Percentiles rank a stretch among this genome's conserved stretches.
Conservation (phyloP, 2,797 vertebrate species). For the Acrossocheilus fasciatus region DNA sequence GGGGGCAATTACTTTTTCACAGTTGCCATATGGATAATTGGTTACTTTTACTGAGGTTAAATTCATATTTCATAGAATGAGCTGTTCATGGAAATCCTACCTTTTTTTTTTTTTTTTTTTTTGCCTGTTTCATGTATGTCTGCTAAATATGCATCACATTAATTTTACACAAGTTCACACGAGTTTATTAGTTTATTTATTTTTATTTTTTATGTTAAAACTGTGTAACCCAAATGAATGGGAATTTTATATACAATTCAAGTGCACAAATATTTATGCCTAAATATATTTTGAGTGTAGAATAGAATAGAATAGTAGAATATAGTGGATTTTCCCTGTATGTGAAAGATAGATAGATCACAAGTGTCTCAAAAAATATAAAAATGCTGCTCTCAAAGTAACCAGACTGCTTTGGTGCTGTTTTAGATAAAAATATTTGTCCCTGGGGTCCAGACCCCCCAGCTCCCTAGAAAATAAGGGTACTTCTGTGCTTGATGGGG, state of each 20-base stretch:
- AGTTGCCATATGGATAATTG: conserved; percentile 7
- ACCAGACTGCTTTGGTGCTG: not conserved
- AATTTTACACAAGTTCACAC: too few relatives aligned
- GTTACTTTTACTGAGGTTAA: not conserved
- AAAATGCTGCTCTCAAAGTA: not conserved
- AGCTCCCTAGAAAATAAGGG: not conserved
- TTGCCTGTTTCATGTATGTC: too few relatives aligned
- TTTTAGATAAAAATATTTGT: not conserved
- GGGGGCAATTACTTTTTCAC: not conserved
- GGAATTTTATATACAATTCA: too few relatives aligned
- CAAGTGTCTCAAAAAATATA: not conserved
- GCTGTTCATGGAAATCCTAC: not conserved
- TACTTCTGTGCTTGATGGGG: not conserved
- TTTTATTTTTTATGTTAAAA: not conserved
- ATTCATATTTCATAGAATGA: not conserved
- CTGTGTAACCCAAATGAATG: not conserved
- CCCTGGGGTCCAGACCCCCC: too few relatives aligned
- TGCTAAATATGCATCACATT: too few relatives aligned
- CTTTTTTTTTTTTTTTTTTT: too few relatives aligned
- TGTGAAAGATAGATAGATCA: not conserved
- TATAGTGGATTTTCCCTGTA: not conserved
- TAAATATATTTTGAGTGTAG: not conserved
- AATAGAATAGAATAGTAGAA: too few relatives aligned
- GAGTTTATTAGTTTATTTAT: too few relatives aligned
- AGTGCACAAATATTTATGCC: not conserved